Percentiles rank a stretch among this genome's conserved stretches.
phyloP scores from a whole-genome alignment of 1,140 invertebrate genomes.

The Hermetia illucens region DNA sequence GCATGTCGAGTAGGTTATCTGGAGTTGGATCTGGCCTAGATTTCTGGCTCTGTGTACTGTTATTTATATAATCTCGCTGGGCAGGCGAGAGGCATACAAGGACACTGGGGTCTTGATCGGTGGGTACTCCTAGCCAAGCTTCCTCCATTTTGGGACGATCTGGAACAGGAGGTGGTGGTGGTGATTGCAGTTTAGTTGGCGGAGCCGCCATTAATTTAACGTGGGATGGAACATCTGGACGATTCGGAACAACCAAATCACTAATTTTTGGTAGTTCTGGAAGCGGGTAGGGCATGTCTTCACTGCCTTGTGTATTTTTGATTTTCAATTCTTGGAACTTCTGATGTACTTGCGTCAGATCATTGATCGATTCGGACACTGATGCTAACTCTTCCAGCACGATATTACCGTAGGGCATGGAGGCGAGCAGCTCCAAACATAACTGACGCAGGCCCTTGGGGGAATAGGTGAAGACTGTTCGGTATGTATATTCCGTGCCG shows the following conservation, averaged over 20 bases:
- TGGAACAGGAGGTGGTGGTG: constrained; percentile 7
- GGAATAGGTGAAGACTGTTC: too few species aligned
- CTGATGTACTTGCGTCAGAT: constrained; percentile 13
- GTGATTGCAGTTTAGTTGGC: constrained; percentile 2
- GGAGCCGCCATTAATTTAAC: not conserved
- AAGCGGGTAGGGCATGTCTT: constrained; percentile 20
- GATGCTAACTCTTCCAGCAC: constrained; percentile 49
- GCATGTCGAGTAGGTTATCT: constrained; percentile 47
- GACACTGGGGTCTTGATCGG: constrained; percentile 38
- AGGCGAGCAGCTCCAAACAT: constrained; percentile 44
- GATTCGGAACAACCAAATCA: constrained; percentile 11
- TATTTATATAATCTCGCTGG: constrained; percentile 40
- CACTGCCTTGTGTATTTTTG: constrained; percentile 4
- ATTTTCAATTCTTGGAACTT: constrained; percentile 4
- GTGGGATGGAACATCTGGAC: not conserved
- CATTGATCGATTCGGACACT: constrained; percentile 42
- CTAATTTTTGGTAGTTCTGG: constrained; percentile 20
- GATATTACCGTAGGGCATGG: constrained; percentile 46
- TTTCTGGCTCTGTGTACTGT: constrained; percentile 31
- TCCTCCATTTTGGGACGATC: constrained; percentile 27
- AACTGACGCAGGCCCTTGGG: constrained; percentile 34
- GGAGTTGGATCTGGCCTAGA: constrained; percentile 31
- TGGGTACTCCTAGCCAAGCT: constrained; percentile 43
- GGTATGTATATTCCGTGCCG: constrained; percentile 11
- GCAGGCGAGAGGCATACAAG: constrained; percentile 56